phyloP scores from a whole-genome alignment of 2,113 vertebrate species.

The Pterocles gutturalis region DNA sequence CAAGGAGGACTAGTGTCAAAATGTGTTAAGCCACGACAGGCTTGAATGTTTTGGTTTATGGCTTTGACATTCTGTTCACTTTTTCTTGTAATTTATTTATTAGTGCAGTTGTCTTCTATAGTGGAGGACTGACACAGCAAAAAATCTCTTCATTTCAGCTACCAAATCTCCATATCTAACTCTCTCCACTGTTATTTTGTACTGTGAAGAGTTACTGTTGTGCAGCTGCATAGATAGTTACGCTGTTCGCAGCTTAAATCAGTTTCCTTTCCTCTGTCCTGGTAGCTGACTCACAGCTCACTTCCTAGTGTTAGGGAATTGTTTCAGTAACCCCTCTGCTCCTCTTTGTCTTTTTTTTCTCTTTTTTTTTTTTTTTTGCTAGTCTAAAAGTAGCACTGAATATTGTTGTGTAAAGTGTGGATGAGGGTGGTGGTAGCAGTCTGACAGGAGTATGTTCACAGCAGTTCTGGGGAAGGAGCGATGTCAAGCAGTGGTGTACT shows the following conservation, averaged over 20 bases:
- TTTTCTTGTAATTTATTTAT: neutral
- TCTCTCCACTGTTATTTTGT: neutral
- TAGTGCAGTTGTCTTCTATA: neutral
- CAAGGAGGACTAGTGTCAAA: neutral
- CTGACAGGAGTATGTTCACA: neutral
- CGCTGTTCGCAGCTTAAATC: neutral
- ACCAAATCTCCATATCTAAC: accelerated
- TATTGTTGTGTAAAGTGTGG: neutral
- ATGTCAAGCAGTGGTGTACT: neutral
- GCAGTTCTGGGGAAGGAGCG: accelerated
- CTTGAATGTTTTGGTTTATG: neutral
- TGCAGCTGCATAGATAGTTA: neutral
- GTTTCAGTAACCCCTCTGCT: neutral
- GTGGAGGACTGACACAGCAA: neutral
- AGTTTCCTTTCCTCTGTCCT: neutral
- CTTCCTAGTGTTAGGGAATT: neutral
- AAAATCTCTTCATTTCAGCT: neutral
- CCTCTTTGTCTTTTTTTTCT: neutral
- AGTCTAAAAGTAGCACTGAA: neutral
- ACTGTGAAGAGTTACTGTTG: neutral
- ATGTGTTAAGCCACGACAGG: neutral
- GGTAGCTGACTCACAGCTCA: neutral
- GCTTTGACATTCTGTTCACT: neutral
- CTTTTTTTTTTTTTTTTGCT: neutral
- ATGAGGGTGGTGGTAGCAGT: neutral